Base-by-base conservation (phyloP, 2,113 vertebrate species). In the Ancistrus triradiatus region DNA sequence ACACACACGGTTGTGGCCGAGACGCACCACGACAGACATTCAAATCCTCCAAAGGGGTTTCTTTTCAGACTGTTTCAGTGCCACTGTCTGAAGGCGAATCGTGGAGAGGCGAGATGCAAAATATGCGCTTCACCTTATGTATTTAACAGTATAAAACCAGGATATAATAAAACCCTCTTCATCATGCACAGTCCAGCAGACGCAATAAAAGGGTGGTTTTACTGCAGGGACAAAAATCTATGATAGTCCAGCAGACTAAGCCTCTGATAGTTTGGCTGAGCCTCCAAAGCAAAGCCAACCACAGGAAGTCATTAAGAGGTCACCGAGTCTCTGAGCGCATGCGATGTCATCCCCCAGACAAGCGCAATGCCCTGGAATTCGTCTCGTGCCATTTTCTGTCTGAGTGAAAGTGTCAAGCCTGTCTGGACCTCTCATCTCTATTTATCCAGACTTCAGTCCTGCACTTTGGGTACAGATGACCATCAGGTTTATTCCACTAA, bases 221-320 rank as follows among this genome's bases (percentile, higher is more conserved):
- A 43, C 47, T 33, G 63, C 13, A 25, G 59, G 48, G 27, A 48
- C 44, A 64, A 15, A 17, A n/a, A 28, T 63, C 68, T 67, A 58
- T 42, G 53, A 67, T 35, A 63, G 64, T 40, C 65, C 24, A 18
- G 46, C 66, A 66, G 22, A 28, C 40, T 5, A 15, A 25, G 31
- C 13, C 43, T 52, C 66, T 43, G 47, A 61, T 61, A 18, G 47
- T 19, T 19, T 27, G 40, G 5, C 43, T 53, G 33, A 9, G 18
- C 33, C 28, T 37, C n/a, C 18, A 37, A 55, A 60, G 35, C 63
- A 19, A 19, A 50, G 38, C 50, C 63, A 33, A 49, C 15, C 15
- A 59, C 28, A 68, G 69, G 74, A 72, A 73, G 62, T 75, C 59
- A 69, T 59, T 58, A 71, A 66, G 59, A 67, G 75, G 64, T 74